phyloP scores from a whole-genome alignment of 2,888 invertebrate species.

The Notocelia uddmanniana region DNA sequence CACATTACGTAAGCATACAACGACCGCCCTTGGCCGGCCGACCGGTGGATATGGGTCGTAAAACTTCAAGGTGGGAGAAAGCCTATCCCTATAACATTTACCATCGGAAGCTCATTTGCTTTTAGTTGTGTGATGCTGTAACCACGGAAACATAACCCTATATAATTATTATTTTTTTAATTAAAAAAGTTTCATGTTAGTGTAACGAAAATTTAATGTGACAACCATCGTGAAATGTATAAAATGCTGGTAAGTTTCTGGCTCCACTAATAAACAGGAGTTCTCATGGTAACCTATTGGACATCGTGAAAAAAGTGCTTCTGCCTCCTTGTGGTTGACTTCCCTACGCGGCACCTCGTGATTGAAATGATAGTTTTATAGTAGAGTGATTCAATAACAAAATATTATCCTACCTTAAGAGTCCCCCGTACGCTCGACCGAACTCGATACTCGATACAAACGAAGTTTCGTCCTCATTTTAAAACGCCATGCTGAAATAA shows the following conservation, averaged over 20 bases:
- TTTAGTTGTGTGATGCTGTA: conserved; percentile 2
- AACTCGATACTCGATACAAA: no score
- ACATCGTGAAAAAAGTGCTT: no score
- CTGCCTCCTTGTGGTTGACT: no score
- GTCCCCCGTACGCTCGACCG: no score
- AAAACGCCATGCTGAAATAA: no score
- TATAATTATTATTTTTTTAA: not conserved
- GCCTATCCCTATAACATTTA: conserved; percentile 54
- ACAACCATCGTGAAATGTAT: not conserved
- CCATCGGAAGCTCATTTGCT: conserved; percentile 22
- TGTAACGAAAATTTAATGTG: not conserved
- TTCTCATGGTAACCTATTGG: no score
- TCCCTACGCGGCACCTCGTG: no score
- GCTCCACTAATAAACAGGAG: no score
- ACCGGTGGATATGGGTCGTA: conserved; percentile 45
- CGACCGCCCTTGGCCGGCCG: conserved; percentile 53
- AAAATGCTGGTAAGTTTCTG: conserved; percentile 16
- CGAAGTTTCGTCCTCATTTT: no score
- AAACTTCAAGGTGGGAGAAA: conserved; percentile 60
- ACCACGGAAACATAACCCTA: not conserved
- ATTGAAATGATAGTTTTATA: no score
- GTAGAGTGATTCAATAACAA: no score
- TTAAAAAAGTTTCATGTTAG: not conserved
- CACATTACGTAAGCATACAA: conserved; percentile 42
- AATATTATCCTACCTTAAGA: no score